Evolutionary conservation across 2,888 invertebrate genomes (phyloP), one percentile per base, ranked within the genome.

Genomic region (Pomacea canaliculata): DNA sequence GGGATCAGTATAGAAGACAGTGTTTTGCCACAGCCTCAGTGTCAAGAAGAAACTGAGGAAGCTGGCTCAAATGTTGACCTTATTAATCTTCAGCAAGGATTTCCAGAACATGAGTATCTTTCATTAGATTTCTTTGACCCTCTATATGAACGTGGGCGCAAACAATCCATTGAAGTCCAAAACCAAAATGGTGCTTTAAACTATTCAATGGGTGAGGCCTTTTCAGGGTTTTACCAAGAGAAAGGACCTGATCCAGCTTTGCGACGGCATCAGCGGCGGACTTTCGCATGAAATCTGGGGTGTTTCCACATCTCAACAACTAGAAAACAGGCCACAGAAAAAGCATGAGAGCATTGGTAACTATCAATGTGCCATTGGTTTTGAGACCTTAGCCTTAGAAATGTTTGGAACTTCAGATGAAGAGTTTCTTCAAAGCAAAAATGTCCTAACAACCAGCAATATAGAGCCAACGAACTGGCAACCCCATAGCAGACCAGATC

Each of bases 121-220:
- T 85, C 86, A 12, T 73, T 87, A 68, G 85, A 85, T 60, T 85
- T 82, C 70, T 87, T 87, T 83, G 87, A 87, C 75, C 87, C 87
- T 1, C 71, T 87, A n/a, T 86, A 86, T 76, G 77, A 78, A 65
- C 82, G 83, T 72, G 85, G 84, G 10, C 71, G 87, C 27, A 83
- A 83, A 56, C 83, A 85, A 60, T 87, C 86, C 13, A 76, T 86
- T 10, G 80, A 78, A 16, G 77, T 73, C 48, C 49, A 49, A 1
- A 8, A 66, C n/a, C 60, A 65, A 18, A 56, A 56, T 56, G 74
- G 74, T 27, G 73, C 51, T 19, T 65, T 60, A 51, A 65, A 71
- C 49, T 82, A 76, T 71, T 80, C 82, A 48, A 80, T 82, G 65
- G 82, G 82, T 16, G 82, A 82, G 65, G 82, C 82, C 37, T 81